phyloP scores from a whole-genome alignment of 2,797 vertebrate genomes.

The Pyrocephalus nanus region DNA sequence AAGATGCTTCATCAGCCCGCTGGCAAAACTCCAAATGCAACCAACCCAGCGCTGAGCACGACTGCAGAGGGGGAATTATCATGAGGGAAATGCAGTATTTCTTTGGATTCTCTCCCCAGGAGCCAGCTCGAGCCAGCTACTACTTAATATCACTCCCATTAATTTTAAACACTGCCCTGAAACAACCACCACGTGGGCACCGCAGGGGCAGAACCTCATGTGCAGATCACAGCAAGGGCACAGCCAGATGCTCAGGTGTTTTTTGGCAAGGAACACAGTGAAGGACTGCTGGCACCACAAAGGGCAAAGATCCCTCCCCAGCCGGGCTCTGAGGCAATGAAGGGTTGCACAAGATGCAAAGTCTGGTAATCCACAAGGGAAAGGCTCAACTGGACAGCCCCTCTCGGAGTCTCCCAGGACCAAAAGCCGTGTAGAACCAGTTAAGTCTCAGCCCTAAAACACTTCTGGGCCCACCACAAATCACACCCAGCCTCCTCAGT shows the following conservation, averaged over 20 bases:
- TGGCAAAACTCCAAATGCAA: not conserved
- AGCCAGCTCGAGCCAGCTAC: not conserved
- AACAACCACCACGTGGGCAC: accelerated
- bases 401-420: accelerated
- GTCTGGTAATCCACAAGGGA: not conserved
- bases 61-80: not conserved
- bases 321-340: accelerated
- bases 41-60: accelerated
- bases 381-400: not conserved
- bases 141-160: not conserved
- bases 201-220: accelerated
- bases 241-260: accelerated
- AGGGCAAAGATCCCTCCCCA: not conserved
- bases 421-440: not conserved
- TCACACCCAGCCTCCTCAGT: not conserved
- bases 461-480: not conserved
- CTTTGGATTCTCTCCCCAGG: not conserved
- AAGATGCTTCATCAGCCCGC: not conserved
- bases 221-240: not conserved
- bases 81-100: accelerated
- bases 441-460: not conserved
- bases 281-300: accelerated
- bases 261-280: not conserved
- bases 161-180: not conserved
- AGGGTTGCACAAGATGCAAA: not conserved